Conservation (phyloP, 1,140 invertebrate species). For the Apis mellifera region DNA sequence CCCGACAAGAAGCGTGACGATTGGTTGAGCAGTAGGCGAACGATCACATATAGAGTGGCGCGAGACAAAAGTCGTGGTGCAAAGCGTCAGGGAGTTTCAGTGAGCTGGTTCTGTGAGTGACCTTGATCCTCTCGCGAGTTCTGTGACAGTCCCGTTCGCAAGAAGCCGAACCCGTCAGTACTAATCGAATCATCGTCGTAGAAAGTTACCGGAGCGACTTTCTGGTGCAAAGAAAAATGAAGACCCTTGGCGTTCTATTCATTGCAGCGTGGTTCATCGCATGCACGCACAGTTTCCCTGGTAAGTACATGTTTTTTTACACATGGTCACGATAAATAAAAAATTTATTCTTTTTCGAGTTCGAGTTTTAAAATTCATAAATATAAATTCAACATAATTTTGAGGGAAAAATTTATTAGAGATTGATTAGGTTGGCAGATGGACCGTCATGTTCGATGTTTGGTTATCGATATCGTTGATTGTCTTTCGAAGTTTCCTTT, state of each 20-base stretch:
- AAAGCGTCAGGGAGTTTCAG: slow-evolving; percentile 53
- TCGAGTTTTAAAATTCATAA: not conserved
- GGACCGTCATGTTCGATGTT: not conserved
- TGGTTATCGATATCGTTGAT: slow-evolving; percentile 9
- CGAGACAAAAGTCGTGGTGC: slow-evolving; percentile 49
- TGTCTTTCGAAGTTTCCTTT: not conserved
- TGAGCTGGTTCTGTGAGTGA: slow-evolving; percentile 62
- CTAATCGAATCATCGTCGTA: slow-evolving; percentile 56
- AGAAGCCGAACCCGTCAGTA: slow-evolving; percentile 48
- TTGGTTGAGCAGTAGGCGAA: slow-evolving; percentile 34
- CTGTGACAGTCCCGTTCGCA: slow-evolving; percentile 56
- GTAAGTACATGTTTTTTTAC: slow-evolving; percentile 62
- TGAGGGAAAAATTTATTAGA: not conserved
- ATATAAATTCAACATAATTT: too few species aligned
- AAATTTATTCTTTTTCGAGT: too few species aligned
- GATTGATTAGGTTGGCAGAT: not conserved
- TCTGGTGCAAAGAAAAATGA: slow-evolving; percentile 32
- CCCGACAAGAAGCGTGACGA: not conserved
- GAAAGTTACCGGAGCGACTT: slow-evolving; percentile 33
- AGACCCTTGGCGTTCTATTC: slow-evolving; percentile 57
- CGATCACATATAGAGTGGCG: slow-evolving; percentile 51
- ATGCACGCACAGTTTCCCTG: slow-evolving; percentile 66
- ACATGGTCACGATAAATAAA: not conserved
- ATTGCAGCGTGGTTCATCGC: slow-evolving; percentile 63
- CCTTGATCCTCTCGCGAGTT: slow-evolving; percentile 66